Conservation (phyloP, 53 echinoderm and acorn worm genomes). For the Glandiceps talaboti region DNA sequence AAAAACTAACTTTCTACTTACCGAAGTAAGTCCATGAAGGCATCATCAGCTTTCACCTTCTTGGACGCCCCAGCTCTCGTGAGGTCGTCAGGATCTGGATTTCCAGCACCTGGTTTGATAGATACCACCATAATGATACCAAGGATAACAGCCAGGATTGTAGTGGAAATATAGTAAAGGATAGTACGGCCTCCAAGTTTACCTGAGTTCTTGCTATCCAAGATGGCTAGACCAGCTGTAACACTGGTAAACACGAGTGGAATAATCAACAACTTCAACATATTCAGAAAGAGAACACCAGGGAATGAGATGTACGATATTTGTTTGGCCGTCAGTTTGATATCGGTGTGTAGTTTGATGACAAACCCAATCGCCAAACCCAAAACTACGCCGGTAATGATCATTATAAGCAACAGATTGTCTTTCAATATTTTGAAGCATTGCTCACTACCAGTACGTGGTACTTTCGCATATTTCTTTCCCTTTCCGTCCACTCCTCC, state of each 20-base stretch:
- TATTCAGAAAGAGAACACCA: conserved; percentile 74
- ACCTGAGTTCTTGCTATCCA: conserved; percentile 65
- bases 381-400: conserved; percentile 41
- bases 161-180: conserved; percentile 76
- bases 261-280: conserved; percentile 78
- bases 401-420: conserved; percentile 58
- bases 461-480: neutral
- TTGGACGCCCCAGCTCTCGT: conserved; percentile 28
- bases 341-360: conserved; percentile 44
- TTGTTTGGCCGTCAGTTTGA: conserved; percentile 39
- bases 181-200: conserved; percentile 60
- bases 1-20: too few species aligned
- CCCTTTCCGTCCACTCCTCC: neutral
- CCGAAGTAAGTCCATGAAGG: conserved; percentile 73
- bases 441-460: neutral
- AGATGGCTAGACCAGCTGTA: conserved; percentile 62
- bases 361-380: conserved; percentile 58
- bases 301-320: conserved; percentile 79
- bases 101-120: conserved; percentile 41
- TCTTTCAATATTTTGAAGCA: neutral
- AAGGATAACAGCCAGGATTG: conserved; percentile 66
- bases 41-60: conserved; percentile 63
- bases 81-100: conserved; percentile 21
- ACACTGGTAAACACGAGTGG: conserved; percentile 68
- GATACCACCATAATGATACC: conserved; percentile 73